phyloP scores from a whole-genome alignment of 2,113 vertebrate genomes.

The Fregata magnificens region DNA sequence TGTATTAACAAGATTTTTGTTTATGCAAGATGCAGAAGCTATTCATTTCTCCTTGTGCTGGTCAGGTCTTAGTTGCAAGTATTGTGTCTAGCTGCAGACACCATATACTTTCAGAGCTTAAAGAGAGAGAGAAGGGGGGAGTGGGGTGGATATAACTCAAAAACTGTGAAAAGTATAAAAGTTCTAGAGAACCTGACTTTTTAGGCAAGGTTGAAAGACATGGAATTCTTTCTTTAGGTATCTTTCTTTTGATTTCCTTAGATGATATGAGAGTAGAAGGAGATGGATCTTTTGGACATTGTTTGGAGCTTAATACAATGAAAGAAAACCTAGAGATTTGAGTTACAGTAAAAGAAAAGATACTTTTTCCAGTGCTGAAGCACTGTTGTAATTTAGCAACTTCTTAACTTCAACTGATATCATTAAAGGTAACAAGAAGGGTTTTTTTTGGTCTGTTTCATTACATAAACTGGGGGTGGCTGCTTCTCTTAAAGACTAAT shows the following conservation, averaged over 20 bases:
- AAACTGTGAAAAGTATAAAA: background rate
- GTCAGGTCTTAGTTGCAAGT: background rate
- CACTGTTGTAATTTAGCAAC: background rate
- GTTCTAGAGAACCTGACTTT: background rate
- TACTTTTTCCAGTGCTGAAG: background rate
- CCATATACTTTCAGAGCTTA: background rate
- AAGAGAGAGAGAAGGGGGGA: accelerated
- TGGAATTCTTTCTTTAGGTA: background rate
- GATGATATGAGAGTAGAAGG: background rate
- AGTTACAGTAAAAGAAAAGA: background rate
- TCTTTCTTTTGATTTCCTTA: background rate
- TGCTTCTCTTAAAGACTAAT: background rate
- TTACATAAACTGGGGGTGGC: background rate
- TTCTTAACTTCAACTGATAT: background rate
- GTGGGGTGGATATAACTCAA: background rate
- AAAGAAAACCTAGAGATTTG: background rate
- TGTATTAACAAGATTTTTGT: background rate
- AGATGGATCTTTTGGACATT: background rate
- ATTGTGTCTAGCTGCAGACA: background rate
- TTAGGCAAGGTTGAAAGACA: background rate
- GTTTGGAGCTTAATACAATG: background rate
- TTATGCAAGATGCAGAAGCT: background rate
- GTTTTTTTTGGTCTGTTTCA: background rate
- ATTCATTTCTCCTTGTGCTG: background rate
- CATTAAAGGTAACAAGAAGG: background rate